Evolutionary conservation across 2,888 invertebrate species (phyloP).

Genomic region (Idaea aversata): DNA sequence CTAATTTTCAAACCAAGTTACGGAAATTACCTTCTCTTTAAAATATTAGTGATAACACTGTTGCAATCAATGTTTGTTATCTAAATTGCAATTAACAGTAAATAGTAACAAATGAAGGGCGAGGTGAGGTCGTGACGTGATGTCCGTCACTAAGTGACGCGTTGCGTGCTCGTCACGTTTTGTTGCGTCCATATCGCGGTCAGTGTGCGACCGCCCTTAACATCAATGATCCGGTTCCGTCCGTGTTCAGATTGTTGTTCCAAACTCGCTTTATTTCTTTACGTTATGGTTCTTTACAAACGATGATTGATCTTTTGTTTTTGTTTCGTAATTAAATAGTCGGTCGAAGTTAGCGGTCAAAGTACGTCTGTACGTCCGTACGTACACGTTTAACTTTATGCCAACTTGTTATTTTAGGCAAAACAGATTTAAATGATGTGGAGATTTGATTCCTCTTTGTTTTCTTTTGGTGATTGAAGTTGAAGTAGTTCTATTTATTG

Average conservation of each 20-base stretch:
- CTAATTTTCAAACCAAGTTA: too few species aligned
- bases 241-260: not conserved
- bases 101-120: not conserved
- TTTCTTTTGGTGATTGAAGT: too few species aligned
- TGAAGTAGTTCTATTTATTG: too few species aligned
- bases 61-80: not conserved
- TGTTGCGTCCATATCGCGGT: not conserved
- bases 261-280: too few species aligned
- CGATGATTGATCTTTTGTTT: not conserved
- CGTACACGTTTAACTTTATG: not conserved
- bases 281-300: not conserved
- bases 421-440: too few species aligned
- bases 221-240: not conserved
- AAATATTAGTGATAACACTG: too few species aligned
- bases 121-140: not conserved
- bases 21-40: too few species aligned
- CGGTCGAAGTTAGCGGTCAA: not conserved
- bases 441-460: too few species aligned
- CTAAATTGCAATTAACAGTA: not conserved
- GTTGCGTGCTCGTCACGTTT: not conserved
- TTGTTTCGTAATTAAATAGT: not conserved
- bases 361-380: not conserved
- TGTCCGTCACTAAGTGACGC: not conserved
- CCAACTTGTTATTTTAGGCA: too few species aligned
- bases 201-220: not conserved